These are phyloP conservation scores for Clusia tigrina DNA, from an alignment of 2,888 invertebrate genomes.

Conservation along the genomic window DNA sequence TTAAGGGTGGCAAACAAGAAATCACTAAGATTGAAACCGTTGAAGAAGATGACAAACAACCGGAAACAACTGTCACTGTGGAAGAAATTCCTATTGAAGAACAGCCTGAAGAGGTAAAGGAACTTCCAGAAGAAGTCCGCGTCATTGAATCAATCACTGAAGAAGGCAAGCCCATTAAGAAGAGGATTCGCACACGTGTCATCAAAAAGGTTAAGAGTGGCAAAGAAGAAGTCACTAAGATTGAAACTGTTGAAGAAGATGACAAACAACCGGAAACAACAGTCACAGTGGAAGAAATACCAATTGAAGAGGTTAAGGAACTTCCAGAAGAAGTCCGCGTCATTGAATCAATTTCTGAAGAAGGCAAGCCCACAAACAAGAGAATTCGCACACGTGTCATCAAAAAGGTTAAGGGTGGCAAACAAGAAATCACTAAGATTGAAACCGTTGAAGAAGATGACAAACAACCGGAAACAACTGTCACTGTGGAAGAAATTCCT, in stretches of 20 bases:
- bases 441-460: conserved; percentile 23
- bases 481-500: conserved; percentile 19
- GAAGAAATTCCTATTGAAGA: no score
- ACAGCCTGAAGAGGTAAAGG: conserved; percentile 13
- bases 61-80: conserved; percentile 15
- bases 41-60: conserved; percentile 20
- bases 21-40: conserved; percentile 19
- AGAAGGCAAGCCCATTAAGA: conserved; percentile 16
- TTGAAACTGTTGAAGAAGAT: conserved; percentile 19
- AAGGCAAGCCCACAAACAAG: conserved; percentile 22
- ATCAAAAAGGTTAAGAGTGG: conserved; percentile 20
- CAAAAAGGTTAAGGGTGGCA: conserved; percentile 21
- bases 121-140: conserved; percentile 16
- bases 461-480: conserved; percentile 20
- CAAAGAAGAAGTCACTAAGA: conserved; percentile 18
- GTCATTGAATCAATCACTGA: conserved; percentile 13
- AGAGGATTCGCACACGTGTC: conserved; percentile 16
- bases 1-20: conserved; percentile 18
- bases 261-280: conserved; percentile 18
- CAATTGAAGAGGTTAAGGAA: conserved; percentile 13
- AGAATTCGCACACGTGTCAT: conserved; percentile 22
- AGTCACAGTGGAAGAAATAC: conserved; percentile 13
- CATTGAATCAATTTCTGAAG: conserved; percentile 16
- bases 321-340: conserved; percentile 20
- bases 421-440: conserved; percentile 23